phyloP scores from a whole-genome alignment of 1,140 invertebrate species.

The Rhyacophila brunnea region DNA sequence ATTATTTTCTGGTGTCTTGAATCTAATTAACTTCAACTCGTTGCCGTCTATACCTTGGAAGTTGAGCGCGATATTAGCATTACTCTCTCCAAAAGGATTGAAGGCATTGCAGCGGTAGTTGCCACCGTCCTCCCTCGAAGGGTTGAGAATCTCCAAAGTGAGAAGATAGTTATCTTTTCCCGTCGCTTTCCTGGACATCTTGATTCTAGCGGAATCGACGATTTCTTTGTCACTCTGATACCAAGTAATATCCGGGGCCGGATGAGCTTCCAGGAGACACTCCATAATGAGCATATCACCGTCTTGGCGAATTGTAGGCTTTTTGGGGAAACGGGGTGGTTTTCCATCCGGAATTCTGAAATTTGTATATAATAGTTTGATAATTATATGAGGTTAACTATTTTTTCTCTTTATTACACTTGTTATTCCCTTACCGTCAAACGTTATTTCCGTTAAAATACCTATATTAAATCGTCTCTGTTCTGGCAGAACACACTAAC shows the following conservation, averaged over 20 bases:
- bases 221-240: slow-evolving; percentile 85
- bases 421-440: too few species aligned
- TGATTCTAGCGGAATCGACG: slow-evolving; percentile 75
- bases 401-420: neutral
- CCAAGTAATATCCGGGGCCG: slow-evolving; percentile 94
- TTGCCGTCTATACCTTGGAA: slow-evolving; percentile 98
- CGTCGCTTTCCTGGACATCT: slow-evolving; percentile 81
- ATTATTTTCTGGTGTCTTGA: too few species aligned
- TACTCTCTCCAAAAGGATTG: slow-evolving; percentile 97
- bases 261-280: slow-evolving; percentile 92
- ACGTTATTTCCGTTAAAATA: too few species aligned
- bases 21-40: too few species aligned
- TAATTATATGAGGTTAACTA: neutral
- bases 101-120: slow-evolving; percentile 98
- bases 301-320: slow-evolving; percentile 93
- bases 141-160: slow-evolving; percentile 89
- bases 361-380: neutral
- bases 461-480: too few species aligned
- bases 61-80: slow-evolving; percentile 99
- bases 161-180: slow-evolving; percentile 89
- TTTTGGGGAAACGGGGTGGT: slow-evolving; percentile 94
- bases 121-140: slow-evolving; percentile 92
- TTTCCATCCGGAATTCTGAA: slow-evolving; percentile 91
- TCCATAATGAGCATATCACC: slow-evolving; percentile 94
- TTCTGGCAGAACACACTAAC: too few species aligned